A percentile compares a stretch with the other conserved stretches of the same genome.
These are phyloP conservation scores for Colistium nudipinnis DNA, from an alignment of 2,113 vertebrate genomes.

Conservation along the genomic window DNA sequence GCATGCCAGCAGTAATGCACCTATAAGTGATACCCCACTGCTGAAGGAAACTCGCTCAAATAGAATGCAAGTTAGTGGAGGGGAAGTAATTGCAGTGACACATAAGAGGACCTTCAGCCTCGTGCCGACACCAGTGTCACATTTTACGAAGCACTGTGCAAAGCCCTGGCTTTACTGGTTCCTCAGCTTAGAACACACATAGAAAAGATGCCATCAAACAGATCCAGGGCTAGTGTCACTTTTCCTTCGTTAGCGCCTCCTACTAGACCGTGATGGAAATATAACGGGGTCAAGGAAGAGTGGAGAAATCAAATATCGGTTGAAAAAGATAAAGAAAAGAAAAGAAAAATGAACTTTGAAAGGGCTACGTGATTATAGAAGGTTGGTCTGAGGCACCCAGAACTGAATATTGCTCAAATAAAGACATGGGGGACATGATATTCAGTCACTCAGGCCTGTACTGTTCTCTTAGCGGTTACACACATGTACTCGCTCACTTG, in stretches of 20 bases:
- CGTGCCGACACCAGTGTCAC: too few species aligned
- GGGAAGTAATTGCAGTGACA: constrained; percentile 25
- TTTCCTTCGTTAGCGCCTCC: background rate
- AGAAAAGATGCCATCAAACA: background rate
- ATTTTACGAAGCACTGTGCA: background rate
- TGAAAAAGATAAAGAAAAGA: constrained; percentile 11
- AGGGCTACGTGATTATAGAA: background rate
- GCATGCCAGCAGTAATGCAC: constrained; percentile 4
- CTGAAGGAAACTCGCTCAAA: constrained; percentile 44
- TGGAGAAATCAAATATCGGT: background rate
- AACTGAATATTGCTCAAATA: background rate
- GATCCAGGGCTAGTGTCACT: background rate
- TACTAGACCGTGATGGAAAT: background rate
- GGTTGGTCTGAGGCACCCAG: background rate
- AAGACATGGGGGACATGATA: background rate
- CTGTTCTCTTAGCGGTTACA: too few species aligned
- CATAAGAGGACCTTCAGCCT: constrained; percentile 6
- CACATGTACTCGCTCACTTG: background rate
- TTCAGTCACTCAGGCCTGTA: too few species aligned
- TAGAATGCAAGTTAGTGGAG: constrained; percentile 36
- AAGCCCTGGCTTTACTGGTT: background rate
- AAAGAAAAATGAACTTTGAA: background rate
- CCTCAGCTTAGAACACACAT: background rate
- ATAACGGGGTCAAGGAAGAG: constrained; percentile 19
- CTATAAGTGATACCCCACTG: constrained; percentile 34